phyloP scores from a whole-genome alignment of 2,113 vertebrate genomes.

The Neolamprologus modestus region DNA sequence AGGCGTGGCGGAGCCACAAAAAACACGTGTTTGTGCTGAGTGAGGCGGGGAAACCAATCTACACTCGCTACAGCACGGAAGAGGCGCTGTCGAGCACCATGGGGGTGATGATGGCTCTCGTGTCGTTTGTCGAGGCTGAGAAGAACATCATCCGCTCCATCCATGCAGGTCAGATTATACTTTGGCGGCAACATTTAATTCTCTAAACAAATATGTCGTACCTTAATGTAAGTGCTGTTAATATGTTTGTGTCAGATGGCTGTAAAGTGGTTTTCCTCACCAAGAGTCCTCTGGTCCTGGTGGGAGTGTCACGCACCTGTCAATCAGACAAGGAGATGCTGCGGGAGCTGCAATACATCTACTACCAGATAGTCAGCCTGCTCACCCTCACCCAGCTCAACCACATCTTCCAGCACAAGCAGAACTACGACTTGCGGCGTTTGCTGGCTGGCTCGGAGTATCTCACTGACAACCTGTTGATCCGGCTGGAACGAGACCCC shows the following conservation, averaged over 20 bases:
- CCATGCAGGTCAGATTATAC: conserved; percentile 82
- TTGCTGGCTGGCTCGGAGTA: conserved; percentile 91
- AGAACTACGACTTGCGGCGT: conserved; percentile 94
- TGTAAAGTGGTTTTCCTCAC: conserved; percentile 94
- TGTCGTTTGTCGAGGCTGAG: conserved; percentile 89
- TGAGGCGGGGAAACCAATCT: conserved; percentile 95
- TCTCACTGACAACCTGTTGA: conserved; percentile 89
- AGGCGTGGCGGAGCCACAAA: conserved; percentile 85
- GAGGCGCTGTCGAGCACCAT: conserved; percentile 95
- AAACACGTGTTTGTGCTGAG: conserved; percentile 96
- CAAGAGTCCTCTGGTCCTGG: conserved; percentile 90
- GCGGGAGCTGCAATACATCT: conserved; percentile 94
- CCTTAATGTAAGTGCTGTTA: neutral
- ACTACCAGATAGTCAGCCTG: conserved; percentile 96
- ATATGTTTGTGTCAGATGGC: conserved; percentile 73
- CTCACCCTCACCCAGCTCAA: conserved; percentile 93
- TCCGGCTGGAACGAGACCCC: conserved; percentile 86
- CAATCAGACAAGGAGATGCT: conserved; percentile 90
- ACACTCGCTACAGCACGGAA: conserved; percentile 92
- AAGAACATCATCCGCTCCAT: conserved; percentile 95
- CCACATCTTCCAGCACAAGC: conserved; percentile 92
- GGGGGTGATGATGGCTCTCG: conserved; percentile 96
- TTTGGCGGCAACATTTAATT: neutral
- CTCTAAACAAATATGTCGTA: neutral
- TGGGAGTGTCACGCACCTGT: conserved; percentile 82